A percentile compares a stretch with the other conserved stretches of the same genome.
These are phyloP conservation scores for Pseudorectes ferrugineus DNA, from an alignment of 2,113 vertebrate species.

Conservation along the genomic window DNA sequence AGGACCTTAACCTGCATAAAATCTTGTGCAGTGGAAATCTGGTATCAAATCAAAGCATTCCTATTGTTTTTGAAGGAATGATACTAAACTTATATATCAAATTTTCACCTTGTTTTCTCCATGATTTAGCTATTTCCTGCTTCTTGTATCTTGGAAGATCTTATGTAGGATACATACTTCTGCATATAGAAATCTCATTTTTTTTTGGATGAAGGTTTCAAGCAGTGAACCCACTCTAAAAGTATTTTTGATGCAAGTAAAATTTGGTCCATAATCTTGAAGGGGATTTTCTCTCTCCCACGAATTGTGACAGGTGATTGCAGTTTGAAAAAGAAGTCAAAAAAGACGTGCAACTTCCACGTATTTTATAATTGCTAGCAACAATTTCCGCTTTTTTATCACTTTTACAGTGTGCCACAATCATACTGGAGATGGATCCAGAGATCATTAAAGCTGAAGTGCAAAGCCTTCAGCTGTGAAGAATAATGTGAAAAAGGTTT, in stretches of 20 bases:
- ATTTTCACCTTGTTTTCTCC: not conserved
- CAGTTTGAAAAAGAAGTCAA: not conserved
- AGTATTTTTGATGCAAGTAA: not conserved
- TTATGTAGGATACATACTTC: not conserved
- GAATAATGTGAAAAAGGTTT: not conserved
- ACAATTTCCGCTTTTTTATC: not conserved
- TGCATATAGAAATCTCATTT: not conserved
- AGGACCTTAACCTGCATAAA: not conserved
- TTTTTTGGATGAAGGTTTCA: not conserved
- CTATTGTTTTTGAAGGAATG: not conserved
- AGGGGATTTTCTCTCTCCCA: not conserved
- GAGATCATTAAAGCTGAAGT: not conserved
- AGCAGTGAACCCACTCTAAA: not conserved
- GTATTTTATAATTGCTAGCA: not conserved
- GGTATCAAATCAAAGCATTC: not conserved
- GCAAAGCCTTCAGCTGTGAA: not conserved
- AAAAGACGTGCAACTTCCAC: not conserved
- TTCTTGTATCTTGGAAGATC: not conserved
- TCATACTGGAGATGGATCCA: not conserved
- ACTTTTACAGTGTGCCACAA: not conserved
- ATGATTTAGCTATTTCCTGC: not conserved
- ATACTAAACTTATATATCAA: not conserved
- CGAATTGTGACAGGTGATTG: not conserved
- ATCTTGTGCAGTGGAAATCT: not conserved
- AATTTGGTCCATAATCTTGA: not conserved